These are phyloP conservation scores for Tetramorium alpestre DNA, from an alignment of 1,140 invertebrate species.

Conservation along the genomic window DNA sequence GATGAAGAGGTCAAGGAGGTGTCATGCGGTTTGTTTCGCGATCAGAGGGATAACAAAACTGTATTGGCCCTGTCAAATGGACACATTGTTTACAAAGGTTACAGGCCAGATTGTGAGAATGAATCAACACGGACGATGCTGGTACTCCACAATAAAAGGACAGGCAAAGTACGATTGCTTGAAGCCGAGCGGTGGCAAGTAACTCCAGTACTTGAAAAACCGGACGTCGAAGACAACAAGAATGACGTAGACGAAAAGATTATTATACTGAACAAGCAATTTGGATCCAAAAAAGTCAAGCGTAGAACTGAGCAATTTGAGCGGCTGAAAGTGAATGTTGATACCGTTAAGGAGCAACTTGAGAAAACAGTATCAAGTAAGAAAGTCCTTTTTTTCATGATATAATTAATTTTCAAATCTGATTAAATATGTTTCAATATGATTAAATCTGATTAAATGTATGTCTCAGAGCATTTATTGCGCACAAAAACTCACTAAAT, in stretches of 20 bases:
- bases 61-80: conserved; percentile 80
- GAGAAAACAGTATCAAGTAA: conserved; percentile 84
- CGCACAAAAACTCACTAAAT: neutral
- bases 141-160: conserved; percentile 81
- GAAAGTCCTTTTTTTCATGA: conserved; percentile 32
- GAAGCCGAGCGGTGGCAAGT: conserved; percentile 81
- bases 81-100: conserved; percentile 81
- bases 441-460: neutral
- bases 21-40: conserved; percentile 79
- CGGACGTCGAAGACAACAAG: conserved; percentile 38
- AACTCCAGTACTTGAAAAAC: conserved; percentile 78
- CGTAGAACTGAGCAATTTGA: conserved; percentile 85
- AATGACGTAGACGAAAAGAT: conserved; percentile 65
- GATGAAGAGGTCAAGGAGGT: conserved; percentile 78
- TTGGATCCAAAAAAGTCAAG: conserved; percentile 86
- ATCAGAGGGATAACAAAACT: conserved; percentile 73
- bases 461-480: conserved; percentile 19
- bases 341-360: conserved; percentile 83
- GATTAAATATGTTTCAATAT: neutral
- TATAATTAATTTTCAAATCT: neutral
- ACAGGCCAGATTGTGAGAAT: conserved; percentile 75
- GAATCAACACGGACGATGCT: conserved; percentile 79
- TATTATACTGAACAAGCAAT: conserved; percentile 84
- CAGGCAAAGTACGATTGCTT: conserved; percentile 79
- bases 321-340: conserved; percentile 83